Conservation (phyloP, 2,113 vertebrate species). For the Chaetura pelagica region DNA sequence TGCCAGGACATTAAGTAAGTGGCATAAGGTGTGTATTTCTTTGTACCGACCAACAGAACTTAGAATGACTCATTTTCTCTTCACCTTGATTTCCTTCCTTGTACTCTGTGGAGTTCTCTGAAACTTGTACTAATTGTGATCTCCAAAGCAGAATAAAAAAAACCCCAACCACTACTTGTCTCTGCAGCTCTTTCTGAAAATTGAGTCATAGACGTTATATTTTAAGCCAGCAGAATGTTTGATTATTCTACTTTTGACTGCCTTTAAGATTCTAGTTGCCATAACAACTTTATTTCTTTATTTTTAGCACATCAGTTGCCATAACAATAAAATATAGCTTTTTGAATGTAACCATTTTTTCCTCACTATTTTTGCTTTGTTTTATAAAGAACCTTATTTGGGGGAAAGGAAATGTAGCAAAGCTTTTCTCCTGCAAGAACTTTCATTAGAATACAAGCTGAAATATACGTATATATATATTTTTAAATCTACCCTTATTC, state of each 20-base stretch:
- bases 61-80: background rate
- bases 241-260: conserved; percentile 82
- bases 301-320: conserved; percentile 82
- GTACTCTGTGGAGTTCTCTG: background rate
- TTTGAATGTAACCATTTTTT: conserved; percentile 66
- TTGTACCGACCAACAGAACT: background rate
- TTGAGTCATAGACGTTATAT: conserved; percentile 79
- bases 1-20: background rate
- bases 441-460: conserved; percentile 20
- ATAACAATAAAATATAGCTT: conserved; percentile 81
- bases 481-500: background rate
- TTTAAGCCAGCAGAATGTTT: conserved; percentile 80
- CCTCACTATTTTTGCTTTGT: background rate
- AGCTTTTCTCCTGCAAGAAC: conserved; percentile 18
- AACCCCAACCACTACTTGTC: conserved; percentile 10
- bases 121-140: conserved; percentile 12
- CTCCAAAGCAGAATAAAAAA: conserved; percentile 27
- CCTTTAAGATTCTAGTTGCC: conserved; percentile 84
- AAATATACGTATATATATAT: background rate
- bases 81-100: background rate
- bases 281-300: conserved; percentile 88
- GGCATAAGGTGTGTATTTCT: background rate
- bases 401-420: background rate
- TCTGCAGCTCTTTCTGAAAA: conserved; percentile 72
- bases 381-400: conserved; percentile 35